A percentile compares a stretch with the other conserved stretches of the same genome.
Evolutionary conservation across 2,888 invertebrate genomes (phyloP).

Genomic region (Rapana venosa): DNA sequence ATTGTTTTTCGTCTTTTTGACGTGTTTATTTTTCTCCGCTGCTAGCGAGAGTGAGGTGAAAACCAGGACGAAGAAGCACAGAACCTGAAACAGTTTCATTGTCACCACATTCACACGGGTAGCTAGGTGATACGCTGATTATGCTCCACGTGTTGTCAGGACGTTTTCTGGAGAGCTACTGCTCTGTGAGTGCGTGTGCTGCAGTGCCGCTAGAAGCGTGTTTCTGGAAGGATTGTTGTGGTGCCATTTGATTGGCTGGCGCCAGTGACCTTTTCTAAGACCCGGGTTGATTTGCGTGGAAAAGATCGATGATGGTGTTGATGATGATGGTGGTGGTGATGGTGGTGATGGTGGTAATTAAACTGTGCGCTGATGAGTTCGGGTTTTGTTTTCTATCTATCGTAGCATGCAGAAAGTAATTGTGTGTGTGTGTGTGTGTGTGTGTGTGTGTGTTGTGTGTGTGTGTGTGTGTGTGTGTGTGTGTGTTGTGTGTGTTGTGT

Average conservation of each 20-base stretch:
- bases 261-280: neutral
- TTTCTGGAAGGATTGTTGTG: constrained; percentile 46
- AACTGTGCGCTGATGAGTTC: neutral
- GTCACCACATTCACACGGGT: neutral
- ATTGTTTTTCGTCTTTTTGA: neutral
- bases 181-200: neutral
- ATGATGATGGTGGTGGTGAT: neutral
- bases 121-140: neutral
- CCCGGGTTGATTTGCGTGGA: neutral
- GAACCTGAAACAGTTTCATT: neutral
- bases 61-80: neutral
- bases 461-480: neutral
- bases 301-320: neutral
- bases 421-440: no score
- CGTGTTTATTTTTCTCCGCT: neutral
- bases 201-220: constrained; percentile 20
- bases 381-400: no score
- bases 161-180: neutral
- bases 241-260: constrained; percentile 41
- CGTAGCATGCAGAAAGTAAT: no score
- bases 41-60: neutral
- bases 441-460: neutral
- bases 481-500: neutral
- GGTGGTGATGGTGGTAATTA: neutral
- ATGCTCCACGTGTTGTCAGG: neutral